A percentile compares a stretch with the other conserved stretches of the same genome.
Conservation (phyloP, 1,140 invertebrate genomes). For the Rhagoletis zephyria region DNA sequence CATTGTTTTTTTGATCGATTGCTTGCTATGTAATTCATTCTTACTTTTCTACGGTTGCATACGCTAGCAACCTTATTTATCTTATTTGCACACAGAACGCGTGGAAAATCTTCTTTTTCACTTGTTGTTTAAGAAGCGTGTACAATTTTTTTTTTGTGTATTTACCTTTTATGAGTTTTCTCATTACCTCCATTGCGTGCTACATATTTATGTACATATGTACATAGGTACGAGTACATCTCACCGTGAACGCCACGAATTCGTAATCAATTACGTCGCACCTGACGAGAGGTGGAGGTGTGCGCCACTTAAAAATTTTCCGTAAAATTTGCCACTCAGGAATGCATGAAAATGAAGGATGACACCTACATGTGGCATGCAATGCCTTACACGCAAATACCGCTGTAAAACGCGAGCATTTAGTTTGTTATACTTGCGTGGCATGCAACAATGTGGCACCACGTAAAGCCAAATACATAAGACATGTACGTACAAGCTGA, state of each 20-base stretch:
- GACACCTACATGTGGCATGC: slow-evolving; percentile 31
- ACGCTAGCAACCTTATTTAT: background rate
- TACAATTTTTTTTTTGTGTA: background rate
- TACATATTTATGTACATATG: background rate
- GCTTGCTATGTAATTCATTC: background rate
- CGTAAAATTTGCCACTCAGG: slow-evolving; percentile 39
- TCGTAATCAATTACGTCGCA: slow-evolving; percentile 19
- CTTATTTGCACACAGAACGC: background rate
- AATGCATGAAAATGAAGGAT: slow-evolving; percentile 49
- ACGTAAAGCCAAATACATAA: background rate
- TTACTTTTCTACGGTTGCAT: background rate
- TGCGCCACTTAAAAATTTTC: slow-evolving; percentile 36
- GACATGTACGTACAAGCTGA: background rate
- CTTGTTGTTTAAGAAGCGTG: background rate
- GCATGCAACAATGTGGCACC: background rate
- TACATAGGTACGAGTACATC: too few species aligned
- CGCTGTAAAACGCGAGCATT: background rate
- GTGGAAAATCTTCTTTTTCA: background rate
- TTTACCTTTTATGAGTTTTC: background rate
- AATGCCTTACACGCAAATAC: slow-evolving; percentile 5
- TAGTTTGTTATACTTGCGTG: background rate
- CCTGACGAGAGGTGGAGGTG: background rate
- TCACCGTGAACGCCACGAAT: slow-evolving; percentile 17
- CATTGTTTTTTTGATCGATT: background rate
- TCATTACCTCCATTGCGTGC: background rate